Conservation (phyloP, 2,797 vertebrate genomes). For the Prionace glauca region DNA sequence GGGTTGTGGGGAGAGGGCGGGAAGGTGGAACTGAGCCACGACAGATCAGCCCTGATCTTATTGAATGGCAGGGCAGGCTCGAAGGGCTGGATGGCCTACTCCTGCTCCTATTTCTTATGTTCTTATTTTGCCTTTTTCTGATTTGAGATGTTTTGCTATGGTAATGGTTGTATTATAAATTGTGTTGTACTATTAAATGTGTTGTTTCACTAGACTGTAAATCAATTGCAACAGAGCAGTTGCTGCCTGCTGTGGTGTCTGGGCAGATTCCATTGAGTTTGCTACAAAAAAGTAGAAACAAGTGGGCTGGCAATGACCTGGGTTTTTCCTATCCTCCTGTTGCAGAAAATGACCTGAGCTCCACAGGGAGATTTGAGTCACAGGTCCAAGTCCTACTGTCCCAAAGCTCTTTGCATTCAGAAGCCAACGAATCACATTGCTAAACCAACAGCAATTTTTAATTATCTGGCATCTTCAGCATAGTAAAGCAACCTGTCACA, state of each 20-base stretch:
- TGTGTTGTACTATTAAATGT: too few relatives aligned
- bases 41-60: too few relatives aligned
- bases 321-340: background rate
- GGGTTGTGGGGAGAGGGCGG: too few relatives aligned
- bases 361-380: background rate
- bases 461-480: background rate
- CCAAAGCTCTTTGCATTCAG: background rate
- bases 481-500: background rate
- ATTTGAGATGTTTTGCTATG: background rate
- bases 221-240: background rate
- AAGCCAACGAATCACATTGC: background rate
- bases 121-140: background rate
- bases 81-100: too few relatives aligned
- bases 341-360: background rate
- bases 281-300: background rate
- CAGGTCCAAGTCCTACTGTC: background rate
- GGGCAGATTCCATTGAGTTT: background rate
- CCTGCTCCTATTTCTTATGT: too few relatives aligned
- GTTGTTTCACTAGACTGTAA: background rate
- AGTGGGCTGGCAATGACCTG: background rate
- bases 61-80: too few relatives aligned
- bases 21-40: too few relatives aligned
- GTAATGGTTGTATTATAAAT: background rate
- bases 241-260: background rate
- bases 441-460: background rate